A percentile compares a stretch with the other conserved stretches of the same genome.
phyloP scores from a whole-genome alignment of 2,797 vertebrate species.

The Notamacropus eugenii region DNA sequence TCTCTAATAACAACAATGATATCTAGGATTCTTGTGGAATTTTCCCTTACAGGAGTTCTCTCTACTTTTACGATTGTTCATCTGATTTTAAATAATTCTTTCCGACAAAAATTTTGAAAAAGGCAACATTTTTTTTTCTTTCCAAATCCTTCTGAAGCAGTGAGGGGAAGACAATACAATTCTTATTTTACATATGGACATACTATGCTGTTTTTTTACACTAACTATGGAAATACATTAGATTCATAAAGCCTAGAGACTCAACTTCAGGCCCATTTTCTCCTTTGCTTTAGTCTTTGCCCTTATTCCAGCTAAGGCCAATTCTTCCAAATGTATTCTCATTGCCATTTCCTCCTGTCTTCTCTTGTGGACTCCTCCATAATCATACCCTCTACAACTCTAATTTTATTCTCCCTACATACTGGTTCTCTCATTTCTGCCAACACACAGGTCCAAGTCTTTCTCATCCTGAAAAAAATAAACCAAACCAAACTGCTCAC shows the following conservation, averaged over 20 bases:
- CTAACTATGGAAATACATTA: neutral
- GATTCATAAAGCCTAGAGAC: constrained; percentile 20
- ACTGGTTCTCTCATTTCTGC: neutral
- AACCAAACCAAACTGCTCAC: neutral
- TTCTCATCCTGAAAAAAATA: too few relatives aligned
- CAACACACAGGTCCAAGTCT: neutral
- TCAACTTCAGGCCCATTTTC: neutral
- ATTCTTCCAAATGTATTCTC: neutral
- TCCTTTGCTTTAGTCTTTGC: neutral
- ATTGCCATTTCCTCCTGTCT: neutral
- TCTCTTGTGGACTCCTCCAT: neutral
- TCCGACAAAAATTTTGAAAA: neutral
- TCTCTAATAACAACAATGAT: neutral
- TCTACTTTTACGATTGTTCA: neutral
- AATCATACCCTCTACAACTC: neutral
- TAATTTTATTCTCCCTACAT: neutral
- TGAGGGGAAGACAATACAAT: neutral
- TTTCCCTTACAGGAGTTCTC: neutral
- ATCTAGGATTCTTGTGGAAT: neutral
- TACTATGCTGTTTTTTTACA: neutral
- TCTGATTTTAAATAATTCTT: neutral
- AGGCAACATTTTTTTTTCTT: neutral
- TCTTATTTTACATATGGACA: neutral
- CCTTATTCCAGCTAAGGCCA: neutral
- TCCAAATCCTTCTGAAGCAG: neutral